Evolutionary conservation across 2,888 invertebrate genomes (phyloP).

Genomic region (Steromphala cineraria): DNA sequence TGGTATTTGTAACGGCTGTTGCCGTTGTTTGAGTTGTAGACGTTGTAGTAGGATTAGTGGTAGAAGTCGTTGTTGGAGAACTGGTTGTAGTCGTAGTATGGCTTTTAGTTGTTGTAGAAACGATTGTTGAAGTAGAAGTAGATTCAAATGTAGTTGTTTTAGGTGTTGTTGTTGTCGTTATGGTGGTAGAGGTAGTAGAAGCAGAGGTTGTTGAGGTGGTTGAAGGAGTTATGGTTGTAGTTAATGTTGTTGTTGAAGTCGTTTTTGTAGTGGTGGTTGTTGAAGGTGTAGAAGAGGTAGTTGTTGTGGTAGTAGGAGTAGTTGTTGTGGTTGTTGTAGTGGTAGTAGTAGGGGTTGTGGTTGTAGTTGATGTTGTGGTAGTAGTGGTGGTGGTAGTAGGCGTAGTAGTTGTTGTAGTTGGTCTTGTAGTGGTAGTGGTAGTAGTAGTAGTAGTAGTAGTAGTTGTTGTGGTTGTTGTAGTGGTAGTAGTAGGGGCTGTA

Average conservation of each 20-base stretch:
- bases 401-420: too few species aligned
- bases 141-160: not conserved
- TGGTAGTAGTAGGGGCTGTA: too few species aligned
- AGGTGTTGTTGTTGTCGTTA: not conserved
- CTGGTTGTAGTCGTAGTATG: not conserved
- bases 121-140: not conserved
- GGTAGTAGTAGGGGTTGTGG: not conserved
- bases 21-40: too few species aligned
- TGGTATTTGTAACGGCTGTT: not conserved
- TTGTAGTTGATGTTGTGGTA: too few species aligned
- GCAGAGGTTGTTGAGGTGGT: slow-evolving; percentile 15
- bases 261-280: not conserved
- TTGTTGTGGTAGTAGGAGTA: not conserved
- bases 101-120: not conserved
- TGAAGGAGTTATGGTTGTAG: slow-evolving; percentile 12
- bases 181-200: not conserved
- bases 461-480: too few species aligned
- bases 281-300: not conserved
- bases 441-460: too few species aligned
- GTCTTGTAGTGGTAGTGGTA: too few species aligned
- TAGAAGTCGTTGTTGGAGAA: not conserved
- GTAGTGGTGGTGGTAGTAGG: too few species aligned
- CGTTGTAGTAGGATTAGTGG: too few species aligned
- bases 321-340: not conserved
- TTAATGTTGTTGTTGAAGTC: not conserved